Conservation (phyloP, 2,113 vertebrate species). For the Clarias gariepinus region DNA sequence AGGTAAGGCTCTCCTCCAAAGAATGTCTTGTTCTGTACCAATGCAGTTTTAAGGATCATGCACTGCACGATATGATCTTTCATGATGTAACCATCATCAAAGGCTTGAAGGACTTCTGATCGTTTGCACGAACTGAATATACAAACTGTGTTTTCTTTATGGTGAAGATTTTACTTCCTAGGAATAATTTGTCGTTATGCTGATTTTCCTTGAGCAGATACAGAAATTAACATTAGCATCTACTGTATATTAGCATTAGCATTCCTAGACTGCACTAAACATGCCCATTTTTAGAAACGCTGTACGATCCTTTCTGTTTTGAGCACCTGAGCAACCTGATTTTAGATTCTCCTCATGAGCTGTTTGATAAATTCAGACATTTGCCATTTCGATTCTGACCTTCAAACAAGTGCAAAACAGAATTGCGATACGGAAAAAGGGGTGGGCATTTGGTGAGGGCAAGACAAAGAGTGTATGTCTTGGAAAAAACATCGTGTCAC, state of each 20-base stretch:
- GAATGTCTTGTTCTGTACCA: background rate
- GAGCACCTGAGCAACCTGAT: background rate
- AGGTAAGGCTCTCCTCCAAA: background rate
- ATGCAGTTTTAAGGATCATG: background rate
- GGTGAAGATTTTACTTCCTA: background rate
- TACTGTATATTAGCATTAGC: background rate
- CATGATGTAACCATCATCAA: too few species aligned
- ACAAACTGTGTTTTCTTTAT: background rate
- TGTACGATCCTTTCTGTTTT: background rate
- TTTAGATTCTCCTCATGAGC: background rate
- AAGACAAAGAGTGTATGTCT: conserved; percentile 15
- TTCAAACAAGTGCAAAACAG: conserved; percentile 32
- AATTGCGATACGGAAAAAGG: background rate
- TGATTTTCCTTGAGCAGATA: background rate
- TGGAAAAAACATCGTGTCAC: conserved; percentile 43
- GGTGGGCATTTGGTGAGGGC: conserved; percentile 4
- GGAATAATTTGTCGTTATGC: background rate
- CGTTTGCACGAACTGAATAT: background rate
- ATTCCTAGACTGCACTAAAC: background rate
- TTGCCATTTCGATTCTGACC: conserved; percentile 29
- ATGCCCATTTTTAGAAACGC: too few species aligned
- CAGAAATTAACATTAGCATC: too few species aligned
- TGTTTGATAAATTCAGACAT: conserved; percentile 29
- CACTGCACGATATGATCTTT: too few species aligned
- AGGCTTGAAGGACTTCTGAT: background rate